These are phyloP conservation scores for Eupelmus urozonus DNA, from an alignment of 2,888 invertebrate genomes.

Conservation along the genomic window DNA sequence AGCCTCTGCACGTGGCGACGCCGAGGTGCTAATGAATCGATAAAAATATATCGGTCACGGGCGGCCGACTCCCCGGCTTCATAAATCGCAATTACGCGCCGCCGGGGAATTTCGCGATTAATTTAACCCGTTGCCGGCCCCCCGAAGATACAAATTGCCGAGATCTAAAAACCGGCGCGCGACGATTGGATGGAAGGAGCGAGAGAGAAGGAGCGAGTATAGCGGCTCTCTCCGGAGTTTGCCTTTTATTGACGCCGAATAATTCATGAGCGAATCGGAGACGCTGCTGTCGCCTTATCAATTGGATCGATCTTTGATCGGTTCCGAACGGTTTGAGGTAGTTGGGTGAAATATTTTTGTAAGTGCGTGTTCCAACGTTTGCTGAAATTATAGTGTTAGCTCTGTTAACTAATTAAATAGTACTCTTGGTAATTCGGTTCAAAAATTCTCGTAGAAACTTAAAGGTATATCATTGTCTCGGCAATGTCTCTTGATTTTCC, in stretches of 20 bases:
- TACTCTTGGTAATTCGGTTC: too few species aligned
- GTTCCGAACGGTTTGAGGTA: too few species aligned
- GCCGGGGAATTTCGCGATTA: constrained; percentile 64
- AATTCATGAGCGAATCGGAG: constrained; percentile 19
- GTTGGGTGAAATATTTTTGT: too few species aligned
- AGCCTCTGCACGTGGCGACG: neutral
- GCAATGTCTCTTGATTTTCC: too few species aligned
- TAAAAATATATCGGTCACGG: constrained; percentile 65
- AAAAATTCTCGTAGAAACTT: too few species aligned
- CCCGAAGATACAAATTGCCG: constrained; percentile 32
- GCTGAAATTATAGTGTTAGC: too few species aligned
- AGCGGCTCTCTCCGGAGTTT: too few species aligned
- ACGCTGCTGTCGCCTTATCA: neutral
- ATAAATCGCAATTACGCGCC: constrained; percentile 71
- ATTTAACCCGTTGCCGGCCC: constrained; percentile 60
- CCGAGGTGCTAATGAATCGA: constrained; percentile 67
- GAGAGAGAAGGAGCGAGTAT: too few species aligned
- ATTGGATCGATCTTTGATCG: constrained; percentile 24
- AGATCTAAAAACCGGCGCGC: constrained; percentile 15
- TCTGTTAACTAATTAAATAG: too few species aligned
- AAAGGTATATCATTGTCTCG: too few species aligned
- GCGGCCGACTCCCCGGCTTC: constrained; percentile 62
- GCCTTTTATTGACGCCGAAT: constrained; percentile 19
- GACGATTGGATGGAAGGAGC: too few species aligned
- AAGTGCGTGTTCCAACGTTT: too few species aligned